These are phyloP conservation scores for Pipistrellus pygmaeus DNA, from an alignment of 2,797 vertebrate species.

Conservation along the genomic window DNA sequence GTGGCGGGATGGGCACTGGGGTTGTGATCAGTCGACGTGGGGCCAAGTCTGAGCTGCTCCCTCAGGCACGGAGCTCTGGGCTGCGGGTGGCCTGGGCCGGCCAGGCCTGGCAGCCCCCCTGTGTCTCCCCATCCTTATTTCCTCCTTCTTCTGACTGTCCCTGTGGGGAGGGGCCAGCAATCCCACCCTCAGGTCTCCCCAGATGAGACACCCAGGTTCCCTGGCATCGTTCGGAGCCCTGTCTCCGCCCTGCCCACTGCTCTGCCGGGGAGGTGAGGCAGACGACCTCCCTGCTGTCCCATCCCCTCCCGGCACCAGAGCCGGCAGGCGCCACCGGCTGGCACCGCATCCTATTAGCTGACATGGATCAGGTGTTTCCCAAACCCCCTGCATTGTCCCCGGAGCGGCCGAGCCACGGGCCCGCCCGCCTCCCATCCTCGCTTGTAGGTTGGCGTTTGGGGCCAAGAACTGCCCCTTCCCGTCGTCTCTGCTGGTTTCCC, in stretches of 20 bases:
- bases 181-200: not conserved
- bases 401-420: not conserved
- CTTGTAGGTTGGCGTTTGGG: not conserved
- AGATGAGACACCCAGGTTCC: not conserved
- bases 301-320: not conserved
- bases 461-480: rapidly evolving
- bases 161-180: not conserved
- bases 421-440: not conserved
- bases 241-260: not conserved
- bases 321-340: not conserved
- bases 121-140: rapidly evolving
- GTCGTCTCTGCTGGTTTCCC: not conserved
- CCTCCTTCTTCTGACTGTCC: not conserved
- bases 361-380: rapidly evolving
- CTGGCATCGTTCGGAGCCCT: not conserved
- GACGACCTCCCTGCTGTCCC: not conserved
- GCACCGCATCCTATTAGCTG: not conserved
- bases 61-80: not conserved
- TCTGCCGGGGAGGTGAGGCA: not conserved
- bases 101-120: not conserved
- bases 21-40: not conserved
- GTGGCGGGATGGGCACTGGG: rapidly evolving
- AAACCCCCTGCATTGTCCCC: too few relatives aligned
- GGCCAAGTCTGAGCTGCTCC: not conserved
- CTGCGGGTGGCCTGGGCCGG: not conserved